phyloP scores from a whole-genome alignment of 2,113 vertebrate species.

The Ophthalmolycus amberensis region DNA sequence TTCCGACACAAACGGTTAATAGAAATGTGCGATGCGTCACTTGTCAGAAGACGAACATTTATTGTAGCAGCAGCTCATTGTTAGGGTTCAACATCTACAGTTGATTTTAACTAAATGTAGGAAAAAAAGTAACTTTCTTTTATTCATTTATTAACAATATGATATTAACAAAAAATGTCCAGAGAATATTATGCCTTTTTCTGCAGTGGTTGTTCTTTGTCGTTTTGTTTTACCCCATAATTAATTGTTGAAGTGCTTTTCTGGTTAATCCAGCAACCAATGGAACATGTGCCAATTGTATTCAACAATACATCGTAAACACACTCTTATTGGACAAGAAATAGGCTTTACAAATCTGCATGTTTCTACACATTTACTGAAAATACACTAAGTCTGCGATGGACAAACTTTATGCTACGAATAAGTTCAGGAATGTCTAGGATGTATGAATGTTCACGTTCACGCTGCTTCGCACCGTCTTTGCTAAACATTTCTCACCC shows the following conservation, averaged over 20 bases:
- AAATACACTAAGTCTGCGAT: conserved; percentile 30
- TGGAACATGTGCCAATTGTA: conserved; percentile 47
- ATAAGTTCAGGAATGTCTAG: conserved; percentile 7
- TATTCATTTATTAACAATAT: conserved; percentile 27
- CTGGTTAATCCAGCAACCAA: conserved; percentile 52
- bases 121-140: conserved; percentile 1
- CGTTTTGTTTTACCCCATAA: conserved; percentile 27
- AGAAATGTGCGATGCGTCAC: conserved; percentile 2
- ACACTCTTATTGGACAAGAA: conserved; percentile 24
- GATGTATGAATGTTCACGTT: neutral
- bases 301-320: conserved; percentile 48
- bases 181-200: neutral
- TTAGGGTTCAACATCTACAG: neutral
- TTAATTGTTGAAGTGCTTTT: conserved; percentile 62
- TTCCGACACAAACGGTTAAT: conserved; percentile 24
- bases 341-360: conserved; percentile 29
- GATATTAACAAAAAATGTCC: neutral
- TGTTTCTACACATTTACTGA: conserved; percentile 10
- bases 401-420: conserved; percentile 11
- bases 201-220: neutral
- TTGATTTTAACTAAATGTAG: conserved; percentile 12
- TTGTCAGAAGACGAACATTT: neutral
- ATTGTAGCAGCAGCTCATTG: neutral
- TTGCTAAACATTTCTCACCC: neutral
- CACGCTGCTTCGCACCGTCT: neutral